A percentile compares a stretch with the other conserved stretches of the same genome.
These are phyloP conservation scores for Melanotaenia parkinsoni DNA, from an alignment of 2,797 vertebrate genomes.

Conservation along the genomic window DNA sequence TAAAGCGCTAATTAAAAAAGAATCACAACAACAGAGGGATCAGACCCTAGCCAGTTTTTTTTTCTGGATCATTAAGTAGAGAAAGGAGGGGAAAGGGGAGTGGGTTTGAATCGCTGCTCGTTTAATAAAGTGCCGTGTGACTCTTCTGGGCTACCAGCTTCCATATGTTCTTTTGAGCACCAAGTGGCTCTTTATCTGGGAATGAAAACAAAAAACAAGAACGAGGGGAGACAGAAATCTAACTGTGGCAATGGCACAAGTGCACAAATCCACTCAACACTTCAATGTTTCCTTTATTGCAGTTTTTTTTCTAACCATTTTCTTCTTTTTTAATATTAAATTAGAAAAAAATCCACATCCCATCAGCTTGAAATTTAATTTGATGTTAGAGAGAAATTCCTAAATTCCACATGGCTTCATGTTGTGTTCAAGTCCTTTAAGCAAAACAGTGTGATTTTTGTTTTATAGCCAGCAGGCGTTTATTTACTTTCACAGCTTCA, in stretches of 20 bases:
- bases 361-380: conserved; percentile 60
- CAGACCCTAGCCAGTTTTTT: conserved; percentile 70
- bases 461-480: conserved; percentile 31
- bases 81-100: conserved; percentile 70
- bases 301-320: neutral
- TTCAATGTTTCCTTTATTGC: conserved; percentile 6
- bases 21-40: conserved; percentile 78
- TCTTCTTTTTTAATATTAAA: conserved; percentile 34
- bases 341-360: conserved; percentile 53
- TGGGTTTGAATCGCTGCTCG: conserved; percentile 71
- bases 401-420: conserved; percentile 45
- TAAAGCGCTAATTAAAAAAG: conserved; percentile 81
- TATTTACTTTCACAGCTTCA: conserved; percentile 22
- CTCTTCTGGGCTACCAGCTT: conserved; percentile 72
- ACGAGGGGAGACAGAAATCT: conserved; percentile 12
- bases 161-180: conserved; percentile 74
- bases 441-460: conserved; percentile 35
- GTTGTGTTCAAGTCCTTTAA: conserved; percentile 19
- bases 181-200: conserved; percentile 69
- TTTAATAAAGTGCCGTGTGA: conserved; percentile 82
- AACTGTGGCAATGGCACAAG: conserved; percentile 48
- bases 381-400: conserved; percentile 60
- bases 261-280: conserved; percentile 56
- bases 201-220: neutral
- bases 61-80: conserved; percentile 76